Percentiles rank a stretch among this genome's conserved stretches.
These are phyloP conservation scores for Poecilia picta DNA, from an alignment of 2,797 vertebrate genomes.

Conservation along the genomic window DNA sequence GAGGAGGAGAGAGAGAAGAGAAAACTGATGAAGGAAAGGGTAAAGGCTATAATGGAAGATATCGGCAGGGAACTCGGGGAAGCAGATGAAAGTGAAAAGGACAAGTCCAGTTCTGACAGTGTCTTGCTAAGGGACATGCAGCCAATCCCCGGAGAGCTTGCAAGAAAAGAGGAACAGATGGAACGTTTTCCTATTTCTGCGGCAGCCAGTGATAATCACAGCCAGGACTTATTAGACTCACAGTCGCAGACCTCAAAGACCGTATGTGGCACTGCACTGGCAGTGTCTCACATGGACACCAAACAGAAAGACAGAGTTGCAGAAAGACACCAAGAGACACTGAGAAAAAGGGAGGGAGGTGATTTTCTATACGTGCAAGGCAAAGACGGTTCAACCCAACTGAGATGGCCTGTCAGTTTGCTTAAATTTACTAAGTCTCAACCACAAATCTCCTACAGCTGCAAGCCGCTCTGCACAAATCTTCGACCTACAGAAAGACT, in stretches of 20 bases:
- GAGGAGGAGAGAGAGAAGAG: slow-evolving; percentile 88
- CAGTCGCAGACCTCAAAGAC: slow-evolving; percentile 37
- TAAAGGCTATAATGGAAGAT: slow-evolving; percentile 79
- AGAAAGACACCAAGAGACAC: slow-evolving; percentile 46
- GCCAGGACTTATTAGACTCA: slow-evolving; percentile 29
- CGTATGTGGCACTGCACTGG: slow-evolving; percentile 22
- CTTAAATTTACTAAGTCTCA: slow-evolving; percentile 90
- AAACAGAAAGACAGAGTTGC: slow-evolving; percentile 51
- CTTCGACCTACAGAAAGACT: slow-evolving; percentile 73
- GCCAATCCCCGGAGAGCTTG: slow-evolving; percentile 34
- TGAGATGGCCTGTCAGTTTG: slow-evolving; percentile 91
- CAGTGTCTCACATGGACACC: slow-evolving; percentile 27
- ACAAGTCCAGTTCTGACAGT: slow-evolving; percentile 32
- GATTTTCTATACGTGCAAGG: slow-evolving; percentile 84
- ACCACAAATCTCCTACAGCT: slow-evolving; percentile 92
- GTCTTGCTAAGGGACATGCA: slow-evolving; percentile 44
- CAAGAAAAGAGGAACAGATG: slow-evolving; percentile 46
- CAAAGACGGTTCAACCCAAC: slow-evolving; percentile 85
- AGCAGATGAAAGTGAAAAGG: slow-evolving; percentile 58
- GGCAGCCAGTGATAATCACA: slow-evolving; percentile 53
- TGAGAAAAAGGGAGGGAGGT: slow-evolving; percentile 8
- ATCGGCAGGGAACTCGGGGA: slow-evolving; percentile 75
- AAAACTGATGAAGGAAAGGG: slow-evolving; percentile 79
- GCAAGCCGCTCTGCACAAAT: slow-evolving; percentile 88
- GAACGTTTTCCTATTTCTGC: slow-evolving; percentile 50